Base-by-base conservation (phyloP, 35 echinoderm and acorn worm genomes). In the Patiria miniata region DNA sequence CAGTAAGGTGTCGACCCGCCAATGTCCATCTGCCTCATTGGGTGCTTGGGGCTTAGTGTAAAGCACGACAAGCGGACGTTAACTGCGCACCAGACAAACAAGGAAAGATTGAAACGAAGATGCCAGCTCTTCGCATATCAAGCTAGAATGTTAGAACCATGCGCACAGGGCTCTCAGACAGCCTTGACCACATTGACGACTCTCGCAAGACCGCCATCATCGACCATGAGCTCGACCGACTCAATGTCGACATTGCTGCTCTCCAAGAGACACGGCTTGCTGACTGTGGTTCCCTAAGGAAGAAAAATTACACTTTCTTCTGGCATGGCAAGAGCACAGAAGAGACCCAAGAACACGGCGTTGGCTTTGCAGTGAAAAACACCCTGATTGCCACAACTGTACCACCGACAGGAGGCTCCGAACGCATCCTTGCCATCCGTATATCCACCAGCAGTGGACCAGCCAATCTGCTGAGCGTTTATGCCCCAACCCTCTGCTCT, bases 341-440 rank as follows among this genome's bases (percentile, higher is more conserved):
- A 2, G 59, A 93, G 51, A 78, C 51, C 4, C 23, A 40, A 81
- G 77, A 58, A 37, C 91, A 88, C 77, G 91, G 86, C 0, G 91
- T 93, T 0, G 91, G 91, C 3, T 93, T 93, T 44, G 91, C 91
- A 36, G 86, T 88, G 40, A 93, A 38, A 16, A 87, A 83, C 86
- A 38, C 56, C 14, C 56, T 93, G 42, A 19, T 50, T n/a, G 18
- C 51, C 5, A 19, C 22, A 36, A 59, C 32, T 23, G 36, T 39
- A 23, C 60, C 57, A 40, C 60, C 60, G 37, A 22, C 60, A 21
- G 39, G 23, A 42, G 60, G 59, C 36, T 38, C 83, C 1, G 83
- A 73, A 30, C 36, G 83, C 33, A 73, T 83, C 19, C 47, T 83
- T 7, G 33, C 52, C 17, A 17, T 86, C 34, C 14, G 83, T 7